phyloP scores from a whole-genome alignment of 2,113 vertebrate genomes.

The Tautogolabrus adspersus region DNA sequence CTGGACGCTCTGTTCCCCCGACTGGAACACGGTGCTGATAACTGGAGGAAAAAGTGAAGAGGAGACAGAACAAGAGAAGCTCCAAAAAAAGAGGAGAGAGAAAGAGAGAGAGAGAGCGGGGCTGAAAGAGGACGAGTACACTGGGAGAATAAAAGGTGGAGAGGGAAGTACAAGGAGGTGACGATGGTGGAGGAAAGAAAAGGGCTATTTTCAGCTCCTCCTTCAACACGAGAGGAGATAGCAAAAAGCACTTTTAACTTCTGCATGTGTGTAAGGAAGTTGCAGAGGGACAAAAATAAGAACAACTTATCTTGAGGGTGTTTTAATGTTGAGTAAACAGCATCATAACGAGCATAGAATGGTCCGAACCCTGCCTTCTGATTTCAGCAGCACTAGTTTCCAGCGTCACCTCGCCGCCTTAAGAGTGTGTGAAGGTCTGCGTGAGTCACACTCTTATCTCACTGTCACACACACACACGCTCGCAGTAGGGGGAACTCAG shows the following conservation, averaged over 20 bases:
- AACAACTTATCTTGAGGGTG: not conserved
- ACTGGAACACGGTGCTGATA: conserved; percentile 38
- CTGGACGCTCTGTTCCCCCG: conserved; percentile 43
- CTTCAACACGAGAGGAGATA: not conserved
- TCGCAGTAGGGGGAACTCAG: conserved; percentile 39
- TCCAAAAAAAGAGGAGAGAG: not conserved
- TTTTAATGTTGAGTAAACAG: conserved; percentile 11
- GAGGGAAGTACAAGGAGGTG: not conserved
- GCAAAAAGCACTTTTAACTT: not conserved
- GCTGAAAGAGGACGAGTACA: not conserved
- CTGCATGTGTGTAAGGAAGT: not conserved
- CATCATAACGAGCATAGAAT: conserved; percentile 17
- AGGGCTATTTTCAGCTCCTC: conserved; percentile 15
- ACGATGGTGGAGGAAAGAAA: not conserved
- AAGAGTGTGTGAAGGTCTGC: conserved; percentile 22
- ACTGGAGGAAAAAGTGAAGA: conserved; percentile 1
- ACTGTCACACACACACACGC: not conserved
- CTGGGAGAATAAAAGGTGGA: not conserved
- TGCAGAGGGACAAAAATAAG: not conserved
- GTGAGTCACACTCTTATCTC: conserved; percentile 51
- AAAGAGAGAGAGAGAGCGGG: not conserved
- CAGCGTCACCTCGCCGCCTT: not conserved
- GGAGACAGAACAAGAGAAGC: conserved; percentile 6
- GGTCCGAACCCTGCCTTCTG: not conserved
- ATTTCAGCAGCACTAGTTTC: conserved; percentile 6